Base-by-base conservation (phyloP, 1,140 invertebrate genomes). In the Oppia nitens region DNA sequence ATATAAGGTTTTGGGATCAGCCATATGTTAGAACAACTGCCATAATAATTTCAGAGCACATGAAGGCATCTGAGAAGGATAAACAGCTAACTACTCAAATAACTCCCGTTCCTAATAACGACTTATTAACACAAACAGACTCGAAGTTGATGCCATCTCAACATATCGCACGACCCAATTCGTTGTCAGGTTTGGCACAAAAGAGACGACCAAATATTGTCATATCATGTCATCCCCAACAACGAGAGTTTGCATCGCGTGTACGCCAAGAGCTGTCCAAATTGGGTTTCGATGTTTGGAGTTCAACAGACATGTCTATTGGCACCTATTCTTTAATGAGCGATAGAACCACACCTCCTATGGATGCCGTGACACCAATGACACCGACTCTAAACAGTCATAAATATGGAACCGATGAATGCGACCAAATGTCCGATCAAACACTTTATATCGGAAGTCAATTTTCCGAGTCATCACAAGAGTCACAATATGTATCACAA, bases 231-330 rank as follows among this genome's bases (percentile, higher is more conserved):
- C 65, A 66, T 57, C 64, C 64, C 9, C 57, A 40, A 32, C 64
- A 64, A 58, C 53, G 28, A 45, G 49, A 53, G 12, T 27, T 64
- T 29, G 64, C 63, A 32, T 59, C 29, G 49, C 47, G 61, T 45
- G 32, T 71, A 3, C 63, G 67, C 55, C 14, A 25, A 2, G 60
- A 63, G 55, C 60, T 71, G 28, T 66, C 65, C 45, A 57, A 64
- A 48, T 52, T 64, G 57, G 32, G 32, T 9, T 66, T 65, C 61
- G 64, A 66, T 45, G 65, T 69, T 11, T 72, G 70, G 70, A 66
- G 68, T 60, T 70, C 69, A 0, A 64, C 63, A 48, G 65, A 68
- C 56, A 62, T 48, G 54, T 45, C 24, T 55, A 14, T 47, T 26
- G 3, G 56, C 6, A 40, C 32, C 32, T 9, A 17, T 40, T 40